These are phyloP conservation scores for Athetis lepigone DNA, from an alignment of 2,888 invertebrate species.

Conservation along the genomic window DNA sequence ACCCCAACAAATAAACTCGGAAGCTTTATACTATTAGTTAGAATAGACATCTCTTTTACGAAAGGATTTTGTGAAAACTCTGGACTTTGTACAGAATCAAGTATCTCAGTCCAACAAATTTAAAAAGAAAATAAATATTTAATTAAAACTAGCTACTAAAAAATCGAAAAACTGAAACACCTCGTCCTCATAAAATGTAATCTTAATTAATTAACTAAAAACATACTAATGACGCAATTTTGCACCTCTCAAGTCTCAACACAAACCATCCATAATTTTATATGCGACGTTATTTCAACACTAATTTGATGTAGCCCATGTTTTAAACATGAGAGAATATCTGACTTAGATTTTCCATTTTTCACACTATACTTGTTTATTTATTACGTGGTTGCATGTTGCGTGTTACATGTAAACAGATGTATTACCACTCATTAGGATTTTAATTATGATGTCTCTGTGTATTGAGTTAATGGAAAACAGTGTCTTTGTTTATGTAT, in stretches of 20 bases:
- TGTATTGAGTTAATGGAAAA: conserved; percentile 20
- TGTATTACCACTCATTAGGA: conserved; percentile 40
- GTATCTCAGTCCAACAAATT: too few relatives aligned
- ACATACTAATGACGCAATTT: conserved; percentile 3
- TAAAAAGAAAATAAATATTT: background rate
- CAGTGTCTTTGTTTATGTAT: background rate
- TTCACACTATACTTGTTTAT: conserved; percentile 39
- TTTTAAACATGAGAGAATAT: conserved; percentile 37
- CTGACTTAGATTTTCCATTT: conserved; percentile 31
- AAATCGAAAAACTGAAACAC: background rate
- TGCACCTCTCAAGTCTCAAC: conserved; percentile 36
- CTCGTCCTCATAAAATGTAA: background rate
- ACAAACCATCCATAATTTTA: conserved; percentile 36
- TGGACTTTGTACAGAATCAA: too few relatives aligned
- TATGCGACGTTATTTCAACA: too few relatives aligned
- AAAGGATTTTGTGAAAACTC: too few relatives aligned
- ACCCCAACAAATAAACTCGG: too few relatives aligned
- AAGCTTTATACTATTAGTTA: too few relatives aligned
- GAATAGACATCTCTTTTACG: too few relatives aligned
- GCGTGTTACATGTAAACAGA: conserved; percentile 37
- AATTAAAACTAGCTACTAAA: too few relatives aligned
- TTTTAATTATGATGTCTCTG: conserved; percentile 31
- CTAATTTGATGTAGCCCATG: too few relatives aligned
- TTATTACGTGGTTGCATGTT: conserved; percentile 47
- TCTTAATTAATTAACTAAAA: conserved; percentile 9